These are phyloP conservation scores for Plumapathes pennacea DNA, from an alignment of 92 coral and sea anemone species.

Conservation along the genomic window DNA sequence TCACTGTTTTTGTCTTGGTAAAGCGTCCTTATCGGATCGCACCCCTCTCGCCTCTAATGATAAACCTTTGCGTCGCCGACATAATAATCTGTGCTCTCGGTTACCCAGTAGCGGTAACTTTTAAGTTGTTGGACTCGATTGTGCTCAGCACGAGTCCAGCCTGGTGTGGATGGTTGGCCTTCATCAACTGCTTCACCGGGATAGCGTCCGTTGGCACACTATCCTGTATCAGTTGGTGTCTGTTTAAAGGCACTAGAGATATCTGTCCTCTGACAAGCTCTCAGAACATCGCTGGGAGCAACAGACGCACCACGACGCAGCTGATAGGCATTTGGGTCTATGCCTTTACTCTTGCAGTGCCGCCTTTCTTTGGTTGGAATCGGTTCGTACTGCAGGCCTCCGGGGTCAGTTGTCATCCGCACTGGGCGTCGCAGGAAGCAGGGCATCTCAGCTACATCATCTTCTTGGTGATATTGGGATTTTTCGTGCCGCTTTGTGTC, in stretches of 20 bases:
- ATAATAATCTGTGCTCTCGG: too few species aligned
- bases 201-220: slow-evolving; percentile 48
- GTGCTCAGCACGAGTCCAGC: slow-evolving; percentile 18
- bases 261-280: too few species aligned
- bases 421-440: slow-evolving; percentile 45
- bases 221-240: too few species aligned
- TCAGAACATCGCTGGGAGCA: too few species aligned
- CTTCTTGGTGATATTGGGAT: slow-evolving; percentile 39
- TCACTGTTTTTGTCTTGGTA: too few species aligned
- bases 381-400: slow-evolving; percentile 48
- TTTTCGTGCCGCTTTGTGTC: slow-evolving; percentile 33
- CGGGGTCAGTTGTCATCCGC: slow-evolving; percentile 65
- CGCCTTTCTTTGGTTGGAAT: slow-evolving; percentile 68
- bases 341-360: slow-evolving; percentile 19
- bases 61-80: too few species aligned
- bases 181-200: slow-evolving; percentile 60
- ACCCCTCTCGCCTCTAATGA: too few species aligned
- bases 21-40: too few species aligned
- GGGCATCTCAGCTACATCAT: slow-evolving; percentile 38
- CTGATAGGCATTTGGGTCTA: slow-evolving; percentile 40
- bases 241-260: too few species aligned
- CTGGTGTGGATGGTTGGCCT: slow-evolving; percentile 61
- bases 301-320: too few species aligned
- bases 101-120: slow-evolving; percentile 45
- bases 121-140: slow-evolving; percentile 42